These are phyloP conservation scores for Pogonophryne albipinna DNA, from an alignment of 2,797 vertebrate species.

Conservation along the genomic window DNA sequence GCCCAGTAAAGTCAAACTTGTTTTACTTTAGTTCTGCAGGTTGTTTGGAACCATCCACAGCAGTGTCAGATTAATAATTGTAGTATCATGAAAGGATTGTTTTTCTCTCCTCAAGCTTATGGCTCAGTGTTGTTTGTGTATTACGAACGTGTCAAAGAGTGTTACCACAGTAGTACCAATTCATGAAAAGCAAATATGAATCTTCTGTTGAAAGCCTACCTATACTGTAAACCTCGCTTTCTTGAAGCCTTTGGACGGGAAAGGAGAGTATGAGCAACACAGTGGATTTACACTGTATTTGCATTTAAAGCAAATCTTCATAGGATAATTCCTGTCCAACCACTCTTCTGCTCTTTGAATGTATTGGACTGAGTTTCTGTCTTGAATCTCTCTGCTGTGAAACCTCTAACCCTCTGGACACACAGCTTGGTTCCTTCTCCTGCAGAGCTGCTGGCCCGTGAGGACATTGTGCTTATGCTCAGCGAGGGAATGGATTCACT, in stretches of 20 bases:
- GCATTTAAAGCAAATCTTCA: conserved; percentile 9
- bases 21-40: conserved; percentile 1
- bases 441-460: conserved; percentile 56
- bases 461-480: conserved; percentile 60
- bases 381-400: conserved; percentile 26
- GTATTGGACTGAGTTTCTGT: conserved; percentile 4
- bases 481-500: conserved; percentile 66
- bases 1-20: not conserved
- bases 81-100: not conserved
- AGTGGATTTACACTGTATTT: not conserved
- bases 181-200: not conserved
- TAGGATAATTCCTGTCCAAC: conserved; percentile 18
- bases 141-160: not conserved
- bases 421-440: conserved; percentile 48
- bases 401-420: conserved; percentile 40
- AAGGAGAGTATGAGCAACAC: not conserved
- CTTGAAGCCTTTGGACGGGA: not conserved
- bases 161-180: not conserved
- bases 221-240: not conserved
- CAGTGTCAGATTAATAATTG: not conserved
- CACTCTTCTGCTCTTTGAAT: conserved; percentile 8
- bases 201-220: not conserved
- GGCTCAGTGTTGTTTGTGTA: not conserved
- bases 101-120: not conserved
- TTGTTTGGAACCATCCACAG: conserved; percentile 16